phyloP scores from a whole-genome alignment of 2,888 invertebrate genomes.

The Neelides folsomi region DNA sequence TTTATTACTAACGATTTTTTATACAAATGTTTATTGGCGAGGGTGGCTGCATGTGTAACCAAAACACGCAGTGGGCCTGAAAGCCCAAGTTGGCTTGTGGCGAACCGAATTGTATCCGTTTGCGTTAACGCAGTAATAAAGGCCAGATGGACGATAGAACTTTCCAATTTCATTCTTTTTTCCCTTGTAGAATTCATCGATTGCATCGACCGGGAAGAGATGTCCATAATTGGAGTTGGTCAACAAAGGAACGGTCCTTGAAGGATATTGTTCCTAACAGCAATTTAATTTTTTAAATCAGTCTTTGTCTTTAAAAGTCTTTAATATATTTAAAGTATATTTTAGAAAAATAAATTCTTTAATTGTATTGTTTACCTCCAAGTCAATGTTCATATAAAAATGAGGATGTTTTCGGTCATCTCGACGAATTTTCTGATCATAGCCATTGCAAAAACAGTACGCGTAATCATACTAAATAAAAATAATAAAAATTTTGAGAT shows the following conservation, averaged over 20 bases:
- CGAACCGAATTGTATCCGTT: conserved; percentile 23
- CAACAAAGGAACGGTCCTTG: conserved; percentile 24
- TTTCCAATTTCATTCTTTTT: conserved; percentile 11
- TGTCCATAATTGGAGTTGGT: conserved; percentile 30
- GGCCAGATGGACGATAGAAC: conserved; percentile 22
- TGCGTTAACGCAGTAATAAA: conserved; percentile 21
- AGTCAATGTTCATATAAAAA: conserved; percentile 26
- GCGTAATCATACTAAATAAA: conserved; percentile 25
- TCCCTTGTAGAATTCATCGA: conserved; percentile 2
- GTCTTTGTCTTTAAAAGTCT: too few species aligned
- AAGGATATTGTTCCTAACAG: conserved; percentile 29
- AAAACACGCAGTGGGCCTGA: conserved; percentile 23
- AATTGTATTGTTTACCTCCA: too few species aligned
- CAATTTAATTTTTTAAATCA: too few species aligned
- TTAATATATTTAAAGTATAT: too few species aligned
- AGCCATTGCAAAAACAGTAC: conserved; percentile 26
- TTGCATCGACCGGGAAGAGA: conserved; percentile 21
- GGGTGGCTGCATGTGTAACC: conserved; percentile 32
- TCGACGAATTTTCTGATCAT: conserved; percentile 25
- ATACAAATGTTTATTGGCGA: conserved; percentile 8
- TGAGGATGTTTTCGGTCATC: conserved; percentile 28
- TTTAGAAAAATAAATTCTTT: too few species aligned
- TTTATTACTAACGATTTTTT: not conserved
- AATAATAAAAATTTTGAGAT: too few species aligned
- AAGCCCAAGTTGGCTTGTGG: conserved; percentile 19